Conservation (phyloP, 2,888 invertebrate genomes). For the Macaria liturata region DNA sequence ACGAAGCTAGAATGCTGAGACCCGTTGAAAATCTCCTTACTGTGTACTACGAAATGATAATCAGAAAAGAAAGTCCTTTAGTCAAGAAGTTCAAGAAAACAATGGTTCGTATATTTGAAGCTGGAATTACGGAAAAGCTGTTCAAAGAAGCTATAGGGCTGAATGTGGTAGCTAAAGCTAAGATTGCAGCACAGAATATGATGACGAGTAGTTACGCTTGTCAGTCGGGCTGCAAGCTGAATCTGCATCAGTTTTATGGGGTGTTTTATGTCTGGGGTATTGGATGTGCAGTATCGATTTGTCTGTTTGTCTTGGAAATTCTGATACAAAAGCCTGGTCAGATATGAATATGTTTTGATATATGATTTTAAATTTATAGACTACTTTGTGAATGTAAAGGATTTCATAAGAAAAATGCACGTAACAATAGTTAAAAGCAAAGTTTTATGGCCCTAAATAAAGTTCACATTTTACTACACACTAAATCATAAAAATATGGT, state of each 20-base stretch:
- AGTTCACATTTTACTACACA: slow-evolving; percentile 2
- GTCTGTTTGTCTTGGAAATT: slow-evolving; percentile 53
- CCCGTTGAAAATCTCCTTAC: slow-evolving; percentile 54
- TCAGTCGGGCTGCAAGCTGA: slow-evolving; percentile 58
- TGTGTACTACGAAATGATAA: slow-evolving; percentile 64
- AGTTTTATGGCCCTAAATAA: background rate
- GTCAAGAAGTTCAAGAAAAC: slow-evolving; percentile 45
- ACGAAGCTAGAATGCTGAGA: slow-evolving; percentile 59
- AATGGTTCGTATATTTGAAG: slow-evolving; percentile 54
- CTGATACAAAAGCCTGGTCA: slow-evolving; percentile 3
- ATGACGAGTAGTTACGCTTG: slow-evolving; percentile 62
- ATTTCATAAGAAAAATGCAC: too few relatives aligned
- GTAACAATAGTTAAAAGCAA: too few relatives aligned
- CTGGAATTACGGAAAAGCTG: slow-evolving; percentile 58
- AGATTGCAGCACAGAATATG: slow-evolving; percentile 50
- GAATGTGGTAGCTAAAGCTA: slow-evolving; percentile 50
- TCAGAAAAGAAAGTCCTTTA: slow-evolving; percentile 52
- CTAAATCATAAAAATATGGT: slow-evolving; percentile 4
- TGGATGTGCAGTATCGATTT: slow-evolving; percentile 52
- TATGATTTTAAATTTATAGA: too few relatives aligned
- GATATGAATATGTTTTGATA: too few relatives aligned
- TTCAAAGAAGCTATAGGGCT: slow-evolving; percentile 60
- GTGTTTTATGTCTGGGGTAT: slow-evolving; percentile 22
- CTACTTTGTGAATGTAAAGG: too few relatives aligned
- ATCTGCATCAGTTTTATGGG: slow-evolving; percentile 43